Percentiles rank a stretch among this genome's conserved stretches.
Evolutionary conservation across 2,888 invertebrate genomes (phyloP).

Genomic region (Calameuta filiformis): DNA sequence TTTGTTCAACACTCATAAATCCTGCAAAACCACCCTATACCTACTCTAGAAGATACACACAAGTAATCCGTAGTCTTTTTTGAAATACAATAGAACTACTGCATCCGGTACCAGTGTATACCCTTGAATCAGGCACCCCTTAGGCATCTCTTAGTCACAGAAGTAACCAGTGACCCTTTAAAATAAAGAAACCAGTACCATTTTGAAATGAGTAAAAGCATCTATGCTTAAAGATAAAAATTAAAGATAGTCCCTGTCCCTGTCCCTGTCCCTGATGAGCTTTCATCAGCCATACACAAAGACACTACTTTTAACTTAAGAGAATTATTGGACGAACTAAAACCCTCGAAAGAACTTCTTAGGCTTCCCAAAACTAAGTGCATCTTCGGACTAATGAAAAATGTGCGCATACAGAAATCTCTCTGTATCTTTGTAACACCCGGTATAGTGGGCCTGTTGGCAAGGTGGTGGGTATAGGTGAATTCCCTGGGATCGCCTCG

Average conservation of each 20-base stretch:
- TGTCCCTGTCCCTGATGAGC: not conserved
- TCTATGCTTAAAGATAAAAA: not conserved
- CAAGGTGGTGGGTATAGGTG: constrained; percentile 39
- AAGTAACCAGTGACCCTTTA: not conserved
- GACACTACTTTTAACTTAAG: not conserved
- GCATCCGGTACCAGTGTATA: not conserved
- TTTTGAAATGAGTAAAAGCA: not conserved
- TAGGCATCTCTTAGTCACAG: not conserved
- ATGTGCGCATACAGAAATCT: not conserved
- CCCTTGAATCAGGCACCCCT: not conserved
- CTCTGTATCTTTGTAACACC: not conserved
- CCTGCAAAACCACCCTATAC: not conserved
- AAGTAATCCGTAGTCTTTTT: not conserved
- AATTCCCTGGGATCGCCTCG: constrained; percentile 26
- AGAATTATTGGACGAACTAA: not conserved
- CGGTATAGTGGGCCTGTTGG: not conserved
- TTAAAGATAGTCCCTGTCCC: not conserved
- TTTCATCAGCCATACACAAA: not conserved
- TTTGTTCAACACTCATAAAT: not conserved
- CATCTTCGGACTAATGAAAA: not conserved
- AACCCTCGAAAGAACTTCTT: not conserved
- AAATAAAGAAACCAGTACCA: not conserved
- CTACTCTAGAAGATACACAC: not conserved
- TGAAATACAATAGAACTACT: not conserved
- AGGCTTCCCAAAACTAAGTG: not conserved